phyloP scores from a whole-genome alignment of 1,140 invertebrate species.

The Zaprionus nigranus region DNA sequence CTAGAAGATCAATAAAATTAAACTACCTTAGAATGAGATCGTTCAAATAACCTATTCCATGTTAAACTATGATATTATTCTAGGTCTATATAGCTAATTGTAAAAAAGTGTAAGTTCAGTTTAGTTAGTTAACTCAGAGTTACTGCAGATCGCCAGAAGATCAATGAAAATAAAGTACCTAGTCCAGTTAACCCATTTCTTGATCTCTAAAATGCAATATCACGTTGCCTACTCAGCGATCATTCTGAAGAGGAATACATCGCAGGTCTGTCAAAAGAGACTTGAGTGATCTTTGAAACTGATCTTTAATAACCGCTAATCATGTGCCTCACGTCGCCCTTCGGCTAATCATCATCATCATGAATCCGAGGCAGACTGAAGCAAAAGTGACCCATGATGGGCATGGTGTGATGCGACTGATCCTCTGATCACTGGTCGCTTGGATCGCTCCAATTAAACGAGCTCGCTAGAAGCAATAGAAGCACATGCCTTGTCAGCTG shows the following conservation, averaged over 20 bases:
- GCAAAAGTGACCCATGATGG: not conserved
- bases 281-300: not conserved
- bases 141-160: not conserved
- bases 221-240: not conserved
- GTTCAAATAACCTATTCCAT: too few species aligned
- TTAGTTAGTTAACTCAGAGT: not conserved
- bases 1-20: too few species aligned
- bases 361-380: not conserved
- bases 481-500: not conserved
- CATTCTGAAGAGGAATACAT: not conserved
- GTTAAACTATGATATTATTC: too few species aligned
- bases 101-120: too few species aligned
- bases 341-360: not conserved
- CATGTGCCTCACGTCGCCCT: not conserved
- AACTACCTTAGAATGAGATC: too few species aligned
- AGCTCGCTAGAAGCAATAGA: not conserved
- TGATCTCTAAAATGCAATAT: conserved; percentile 1
- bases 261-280: not conserved
- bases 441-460: conserved; percentile 9
- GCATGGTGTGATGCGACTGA: not conserved
- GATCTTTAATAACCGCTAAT: not conserved
- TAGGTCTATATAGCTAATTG: too few species aligned
- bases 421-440: not conserved
- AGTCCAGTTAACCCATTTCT: not conserved
- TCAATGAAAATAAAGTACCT: not conserved